phyloP scores from a whole-genome alignment of 2,113 vertebrate genomes.

The Ceratotherium simum region DNA sequence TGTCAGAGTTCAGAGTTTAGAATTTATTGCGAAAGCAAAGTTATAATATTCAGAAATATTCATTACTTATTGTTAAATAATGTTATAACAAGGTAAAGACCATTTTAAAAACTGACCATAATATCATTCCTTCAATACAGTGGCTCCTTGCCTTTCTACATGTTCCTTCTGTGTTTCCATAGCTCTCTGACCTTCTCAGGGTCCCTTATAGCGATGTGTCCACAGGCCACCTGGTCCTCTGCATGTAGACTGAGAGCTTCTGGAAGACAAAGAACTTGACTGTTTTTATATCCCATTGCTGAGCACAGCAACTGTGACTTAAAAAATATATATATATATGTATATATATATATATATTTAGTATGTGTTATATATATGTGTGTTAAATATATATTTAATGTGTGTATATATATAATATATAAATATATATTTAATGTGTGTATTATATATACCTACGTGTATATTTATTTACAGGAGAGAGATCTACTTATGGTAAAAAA shows the following conservation, averaged over 20 bases:
- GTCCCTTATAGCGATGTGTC: neutral
- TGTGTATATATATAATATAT: neutral
- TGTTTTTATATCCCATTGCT: neutral
- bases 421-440: no score
- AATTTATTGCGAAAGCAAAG: neutral
- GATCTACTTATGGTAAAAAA: neutral
- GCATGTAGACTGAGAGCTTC: neutral
- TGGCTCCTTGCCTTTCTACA: neutral
- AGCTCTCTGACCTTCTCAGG: neutral
- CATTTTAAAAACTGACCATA: neutral
- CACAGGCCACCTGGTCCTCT: neutral
- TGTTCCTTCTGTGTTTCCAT: neutral
- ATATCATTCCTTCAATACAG: neutral
- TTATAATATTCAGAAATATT: neutral
- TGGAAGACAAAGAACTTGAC: neutral
- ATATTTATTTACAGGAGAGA: neutral
- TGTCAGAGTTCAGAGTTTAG: neutral
- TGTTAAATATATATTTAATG: no score
- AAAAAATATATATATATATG: neutral
- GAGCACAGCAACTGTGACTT: neutral
- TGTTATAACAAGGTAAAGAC: neutral
- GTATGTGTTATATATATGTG: no score
- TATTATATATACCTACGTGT: neutral
- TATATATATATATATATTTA: neutral
- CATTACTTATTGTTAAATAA: neutral